phyloP scores from a whole-genome alignment of 1,140 invertebrate genomes.

The Metaphire vulgaris region DNA sequence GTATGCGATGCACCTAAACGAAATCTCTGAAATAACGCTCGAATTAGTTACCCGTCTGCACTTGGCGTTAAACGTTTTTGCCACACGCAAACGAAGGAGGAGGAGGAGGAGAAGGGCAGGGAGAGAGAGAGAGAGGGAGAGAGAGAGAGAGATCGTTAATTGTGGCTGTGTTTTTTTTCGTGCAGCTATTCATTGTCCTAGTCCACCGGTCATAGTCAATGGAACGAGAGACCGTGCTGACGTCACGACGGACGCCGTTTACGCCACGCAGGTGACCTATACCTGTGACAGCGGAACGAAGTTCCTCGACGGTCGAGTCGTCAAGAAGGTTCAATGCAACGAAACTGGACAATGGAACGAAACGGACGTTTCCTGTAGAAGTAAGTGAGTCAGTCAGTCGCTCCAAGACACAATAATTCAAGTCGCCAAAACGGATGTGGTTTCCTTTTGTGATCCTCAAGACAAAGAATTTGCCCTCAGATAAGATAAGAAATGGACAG shows the following conservation, averaged over 20 bases:
- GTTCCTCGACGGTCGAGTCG: conserved; percentile 23
- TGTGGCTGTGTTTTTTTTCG: too few relatives aligned
- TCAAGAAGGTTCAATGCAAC: conserved; percentile 17
- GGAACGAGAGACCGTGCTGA: not conserved
- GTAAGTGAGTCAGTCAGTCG: conserved; percentile 10
- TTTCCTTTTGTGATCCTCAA: too few relatives aligned
- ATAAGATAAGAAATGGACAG: too few relatives aligned
- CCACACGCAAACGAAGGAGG: too few relatives aligned
- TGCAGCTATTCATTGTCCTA: conserved; percentile 17
- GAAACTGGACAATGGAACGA: conserved; percentile 26
- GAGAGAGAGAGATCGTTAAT: too few relatives aligned
- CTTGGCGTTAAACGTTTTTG: too few relatives aligned
- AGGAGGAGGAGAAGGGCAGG: too few relatives aligned
- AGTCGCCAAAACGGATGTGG: too few relatives aligned
- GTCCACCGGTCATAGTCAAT: conserved; percentile 12
- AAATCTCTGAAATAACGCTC: too few relatives aligned
- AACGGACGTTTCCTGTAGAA: conserved; percentile 25
- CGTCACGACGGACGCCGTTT: conserved; percentile 4
- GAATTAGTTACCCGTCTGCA: too few relatives aligned
- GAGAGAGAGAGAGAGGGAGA: too few relatives aligned
- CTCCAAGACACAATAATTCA: not conserved
- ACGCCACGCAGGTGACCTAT: conserved; percentile 15
- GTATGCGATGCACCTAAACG: not conserved
- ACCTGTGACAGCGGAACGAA: conserved; percentile 10
- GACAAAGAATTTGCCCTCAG: too few relatives aligned